Base-by-base conservation (phyloP, 2,797 vertebrate species). In the Myiotriccus ornatus region DNA sequence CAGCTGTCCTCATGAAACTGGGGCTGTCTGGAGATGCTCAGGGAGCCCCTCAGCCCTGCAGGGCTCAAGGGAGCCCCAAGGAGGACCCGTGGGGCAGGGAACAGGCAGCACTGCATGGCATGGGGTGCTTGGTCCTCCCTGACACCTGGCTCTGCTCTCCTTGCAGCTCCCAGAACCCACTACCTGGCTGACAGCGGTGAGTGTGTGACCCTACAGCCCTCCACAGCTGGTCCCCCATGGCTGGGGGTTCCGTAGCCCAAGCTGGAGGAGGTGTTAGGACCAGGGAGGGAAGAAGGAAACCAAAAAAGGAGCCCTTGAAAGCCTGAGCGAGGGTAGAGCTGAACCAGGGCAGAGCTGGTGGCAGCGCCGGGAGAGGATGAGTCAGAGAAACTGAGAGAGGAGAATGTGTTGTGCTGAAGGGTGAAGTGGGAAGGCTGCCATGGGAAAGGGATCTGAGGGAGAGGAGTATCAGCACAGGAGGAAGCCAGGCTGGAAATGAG, bases 161-260 rank as follows among this genome's bases (percentile, higher is more conserved):
- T 95, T 97, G 95, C 98, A 99, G 99, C 99, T 97, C 98, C 99
- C 65, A 98, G 98, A 74, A 98, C 97, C 2, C 97, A 98, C 89
- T 98, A 98, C 97, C 98, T 98, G 90, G 97, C 98, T 3, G 99
- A 99, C 97, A 99, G 98, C 2, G 99, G 99, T 99, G 98, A 97
- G 99, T 98, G 77, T 53, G 50, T 6, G 52, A 46, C 13, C 65
- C 57, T 8, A 14, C 22, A 44, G 71, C 69, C 32, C 77, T 62
- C 43, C 12, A 14, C 0, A 0, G n/a, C 84, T 12, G 16, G 23
- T 77, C 34, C n/a, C 34, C 12, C 0, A 1, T 12, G 23, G 55
- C 50, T 52, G 3, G 3, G 35, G 34, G 22, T 27, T n/a, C 32
- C 55, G 24, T 63, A 83, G 14, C 41, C 76, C 10, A 6, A 68